Percentiles rank a stretch among this genome's conserved stretches.
Evolutionary conservation across 2,113 vertebrate genomes (phyloP).

Genomic region (Zapus hudsonius): DNA sequence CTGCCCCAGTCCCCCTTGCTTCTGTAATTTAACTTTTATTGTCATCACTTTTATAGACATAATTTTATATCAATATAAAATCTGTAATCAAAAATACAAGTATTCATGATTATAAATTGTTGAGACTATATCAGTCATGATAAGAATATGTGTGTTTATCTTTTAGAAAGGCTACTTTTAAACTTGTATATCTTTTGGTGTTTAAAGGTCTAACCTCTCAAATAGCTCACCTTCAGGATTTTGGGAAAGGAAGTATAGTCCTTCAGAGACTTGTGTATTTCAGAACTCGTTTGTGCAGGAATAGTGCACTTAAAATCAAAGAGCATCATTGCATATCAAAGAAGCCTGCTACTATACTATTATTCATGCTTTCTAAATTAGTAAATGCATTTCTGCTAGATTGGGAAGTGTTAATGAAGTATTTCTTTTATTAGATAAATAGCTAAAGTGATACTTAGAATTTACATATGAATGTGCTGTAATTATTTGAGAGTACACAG

Average conservation of each 20-base stretch:
- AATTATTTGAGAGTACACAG: constrained; percentile 11
- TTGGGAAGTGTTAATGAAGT: background rate
- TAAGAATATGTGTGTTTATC: too few species aligned
- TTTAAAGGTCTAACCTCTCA: too few species aligned
- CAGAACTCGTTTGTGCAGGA: background rate
- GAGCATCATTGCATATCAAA: background rate
- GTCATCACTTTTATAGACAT: background rate
- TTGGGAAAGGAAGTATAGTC: background rate
- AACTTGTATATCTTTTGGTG: too few species aligned
- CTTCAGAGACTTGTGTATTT: background rate
- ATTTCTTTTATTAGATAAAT: constrained; percentile 39
- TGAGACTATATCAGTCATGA: too few species aligned
- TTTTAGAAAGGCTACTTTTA: too few species aligned
- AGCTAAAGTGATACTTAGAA: background rate
- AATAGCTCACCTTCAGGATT: background rate
- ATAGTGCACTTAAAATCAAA: background rate
- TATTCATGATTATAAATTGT: too few species aligned
- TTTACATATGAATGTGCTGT: constrained; percentile 14
- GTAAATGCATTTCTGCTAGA: background rate
- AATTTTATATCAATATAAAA: background rate
- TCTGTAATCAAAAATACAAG: background rate
- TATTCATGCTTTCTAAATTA: constrained; percentile 32
- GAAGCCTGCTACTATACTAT: background rate
- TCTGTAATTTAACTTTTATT: background rate
- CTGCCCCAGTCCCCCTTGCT: background rate